A percentile compares a stretch with the other conserved stretches of the same genome.
These are phyloP conservation scores for Nannoperca australis DNA, from an alignment of 2,797 vertebrate species.

Conservation along the genomic window DNA sequence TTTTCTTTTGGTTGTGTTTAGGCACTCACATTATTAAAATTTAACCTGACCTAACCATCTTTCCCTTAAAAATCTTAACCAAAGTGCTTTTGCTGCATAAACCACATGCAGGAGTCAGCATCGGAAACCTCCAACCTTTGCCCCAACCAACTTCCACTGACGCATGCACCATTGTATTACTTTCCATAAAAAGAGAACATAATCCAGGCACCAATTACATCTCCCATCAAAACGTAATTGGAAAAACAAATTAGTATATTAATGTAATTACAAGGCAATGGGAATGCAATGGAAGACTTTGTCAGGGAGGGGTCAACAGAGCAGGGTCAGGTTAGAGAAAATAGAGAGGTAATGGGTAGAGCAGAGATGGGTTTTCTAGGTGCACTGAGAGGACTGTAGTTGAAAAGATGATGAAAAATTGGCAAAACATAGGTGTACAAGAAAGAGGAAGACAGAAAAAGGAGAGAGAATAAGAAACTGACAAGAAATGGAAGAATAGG, in stretches of 20 bases:
- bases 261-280: not conserved
- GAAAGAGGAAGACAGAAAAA: not conserved
- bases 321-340: not conserved
- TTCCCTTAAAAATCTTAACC: not conserved
- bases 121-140: not conserved
- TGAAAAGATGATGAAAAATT: conserved; percentile 8
- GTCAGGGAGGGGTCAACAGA: not conserved
- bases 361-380: not conserved
- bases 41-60: not conserved
- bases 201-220: not conserved
- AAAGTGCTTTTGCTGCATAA: not conserved
- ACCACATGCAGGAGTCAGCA: not conserved
- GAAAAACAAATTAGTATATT: not conserved
- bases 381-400: too few relatives aligned
- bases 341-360: not conserved
- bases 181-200: not conserved
- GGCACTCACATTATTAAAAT: not conserved
- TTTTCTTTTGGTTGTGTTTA: not conserved
- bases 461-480: not conserved
- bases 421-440: not conserved
- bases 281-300: not conserved
- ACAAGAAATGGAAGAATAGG: not conserved
- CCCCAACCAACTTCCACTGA: not conserved
- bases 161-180: not conserved
- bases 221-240: conserved; percentile 7